A percentile compares a stretch with the other conserved stretches of the same genome.
phyloP scores from a whole-genome alignment of 2,888 invertebrate genomes.

The Drosophila neutralis region DNA sequence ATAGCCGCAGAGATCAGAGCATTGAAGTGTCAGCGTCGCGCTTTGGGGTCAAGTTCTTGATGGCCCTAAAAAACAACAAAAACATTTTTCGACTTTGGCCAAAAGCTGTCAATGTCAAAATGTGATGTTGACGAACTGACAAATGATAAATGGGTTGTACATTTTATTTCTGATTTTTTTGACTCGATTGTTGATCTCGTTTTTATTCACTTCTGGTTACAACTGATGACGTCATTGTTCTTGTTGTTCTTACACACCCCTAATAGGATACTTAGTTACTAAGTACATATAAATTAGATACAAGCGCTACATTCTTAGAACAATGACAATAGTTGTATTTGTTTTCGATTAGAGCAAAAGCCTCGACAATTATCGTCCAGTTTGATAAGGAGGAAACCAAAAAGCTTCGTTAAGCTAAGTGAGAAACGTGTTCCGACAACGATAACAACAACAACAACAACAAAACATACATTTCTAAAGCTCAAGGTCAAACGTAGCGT shows the following conservation, averaged over 20 bases:
- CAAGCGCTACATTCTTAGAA: neutral
- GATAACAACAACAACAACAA: slow-evolving; percentile 37
- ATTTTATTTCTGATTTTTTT: neutral
- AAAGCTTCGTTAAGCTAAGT: slow-evolving; percentile 35
- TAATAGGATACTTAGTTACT: neutral
- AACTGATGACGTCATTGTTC: neutral
- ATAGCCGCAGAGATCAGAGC: slow-evolving; percentile 23
- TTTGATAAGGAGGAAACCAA: slow-evolving; percentile 63
- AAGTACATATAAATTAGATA: neutral
- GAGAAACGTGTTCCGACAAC: slow-evolving; percentile 60
- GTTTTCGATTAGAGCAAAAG: slow-evolving; percentile 4
- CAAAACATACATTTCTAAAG: slow-evolving; percentile 65
- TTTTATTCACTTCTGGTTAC: slow-evolving; percentile 4
- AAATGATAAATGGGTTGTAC: slow-evolving; percentile 59
- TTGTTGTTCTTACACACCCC: neutral
- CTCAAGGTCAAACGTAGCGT: slow-evolving; percentile 79
- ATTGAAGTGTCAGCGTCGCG: slow-evolving; percentile 23
- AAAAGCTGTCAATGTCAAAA: slow-evolving; percentile 63
- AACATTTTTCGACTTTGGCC: slow-evolving; percentile 37
- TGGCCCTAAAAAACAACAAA: slow-evolving; percentile 37
- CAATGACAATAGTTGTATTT: neutral
- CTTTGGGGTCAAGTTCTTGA: slow-evolving; percentile 77
- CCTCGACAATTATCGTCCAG: slow-evolving; percentile 22
- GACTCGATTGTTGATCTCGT: slow-evolving; percentile 8
- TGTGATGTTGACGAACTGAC: slow-evolving; percentile 31